Conservation (phyloP, 2,113 vertebrate genomes). For the Sapajus apella region DNA sequence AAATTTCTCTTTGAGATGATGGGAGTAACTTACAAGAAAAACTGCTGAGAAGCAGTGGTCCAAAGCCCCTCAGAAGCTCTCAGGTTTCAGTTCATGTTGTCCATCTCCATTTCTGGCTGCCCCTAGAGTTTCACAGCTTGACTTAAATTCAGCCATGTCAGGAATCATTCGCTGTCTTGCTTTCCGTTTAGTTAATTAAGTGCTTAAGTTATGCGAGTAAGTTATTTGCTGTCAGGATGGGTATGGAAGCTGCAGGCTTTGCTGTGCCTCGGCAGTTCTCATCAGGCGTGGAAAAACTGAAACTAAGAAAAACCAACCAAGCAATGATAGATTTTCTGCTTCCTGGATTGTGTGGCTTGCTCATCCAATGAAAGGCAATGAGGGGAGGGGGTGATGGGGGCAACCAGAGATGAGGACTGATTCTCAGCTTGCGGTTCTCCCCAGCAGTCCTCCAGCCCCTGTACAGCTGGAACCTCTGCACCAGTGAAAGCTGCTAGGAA, state of each 20-base stretch:
- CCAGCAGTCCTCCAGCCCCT: not conserved
- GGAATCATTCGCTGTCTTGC: not conserved
- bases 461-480: not conserved
- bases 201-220: not conserved
- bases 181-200: not conserved
- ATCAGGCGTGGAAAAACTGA: not conserved
- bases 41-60: not conserved
- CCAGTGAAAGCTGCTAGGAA: not conserved
- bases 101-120: not conserved
- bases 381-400: not conserved
- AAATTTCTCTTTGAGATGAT: not conserved
- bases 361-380: not conserved
- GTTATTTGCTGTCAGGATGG: not conserved
- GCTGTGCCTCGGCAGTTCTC: not conserved
- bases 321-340: not conserved
- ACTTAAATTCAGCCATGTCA: not conserved
- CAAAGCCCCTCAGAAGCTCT: not conserved
- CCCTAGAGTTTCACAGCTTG: not conserved
- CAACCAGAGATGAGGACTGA: not conserved
- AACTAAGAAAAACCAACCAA: conserved; percentile 20
- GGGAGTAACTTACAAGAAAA: conserved; percentile 44
- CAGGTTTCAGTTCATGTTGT: not conserved
- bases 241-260: not conserved
- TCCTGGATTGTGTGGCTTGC: not conserved
- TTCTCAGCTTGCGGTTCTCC: not conserved